phyloP scores from a whole-genome alignment of 1,140 invertebrate species.

The Tetragnatha versicolor region DNA sequence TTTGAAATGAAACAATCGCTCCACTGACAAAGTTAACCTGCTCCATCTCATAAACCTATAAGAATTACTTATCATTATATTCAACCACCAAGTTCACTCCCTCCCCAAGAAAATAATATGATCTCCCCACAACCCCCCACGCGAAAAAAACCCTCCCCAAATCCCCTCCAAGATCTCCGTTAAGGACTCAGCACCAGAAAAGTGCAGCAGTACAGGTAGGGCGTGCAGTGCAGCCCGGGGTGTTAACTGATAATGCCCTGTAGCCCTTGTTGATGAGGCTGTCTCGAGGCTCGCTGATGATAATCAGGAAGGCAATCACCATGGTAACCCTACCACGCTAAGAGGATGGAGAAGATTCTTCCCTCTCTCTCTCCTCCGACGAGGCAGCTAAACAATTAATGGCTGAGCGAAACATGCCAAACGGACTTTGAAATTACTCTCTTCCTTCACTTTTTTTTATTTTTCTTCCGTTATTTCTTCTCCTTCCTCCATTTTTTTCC shows the following conservation, averaged over 20 bases:
- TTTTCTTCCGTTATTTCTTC: slow-evolving; percentile 47
- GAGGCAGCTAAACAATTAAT: slow-evolving; percentile 46
- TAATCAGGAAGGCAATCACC: slow-evolving; percentile 49
- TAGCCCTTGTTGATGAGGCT: slow-evolving; percentile 46
- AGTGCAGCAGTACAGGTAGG: too few relatives aligned
- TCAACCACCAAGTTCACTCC: background rate
- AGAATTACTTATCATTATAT: background rate
- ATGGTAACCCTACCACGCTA: slow-evolving; percentile 43
- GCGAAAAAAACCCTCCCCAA: background rate
- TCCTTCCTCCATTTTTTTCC: background rate
- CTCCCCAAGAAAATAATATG: background rate
- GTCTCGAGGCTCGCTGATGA: slow-evolving; percentile 39
- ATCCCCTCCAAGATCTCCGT: background rate
- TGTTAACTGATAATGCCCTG: slow-evolving; percentile 51
- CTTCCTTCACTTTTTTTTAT: slow-evolving; percentile 10
- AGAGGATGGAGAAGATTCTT: slow-evolving; percentile 42
- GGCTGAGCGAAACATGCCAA: slow-evolving; percentile 42
- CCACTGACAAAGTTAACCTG: too few relatives aligned
- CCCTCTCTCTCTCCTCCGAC: background rate
- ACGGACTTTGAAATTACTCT: slow-evolving; percentile 52
- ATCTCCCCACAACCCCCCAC: background rate
- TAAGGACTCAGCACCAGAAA: background rate
- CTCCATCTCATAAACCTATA: too few relatives aligned
- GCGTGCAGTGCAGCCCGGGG: background rate
- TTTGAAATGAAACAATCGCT: too few relatives aligned